phyloP scores from a whole-genome alignment of 1,140 invertebrate genomes.

The Lepidurus packardi region DNA sequence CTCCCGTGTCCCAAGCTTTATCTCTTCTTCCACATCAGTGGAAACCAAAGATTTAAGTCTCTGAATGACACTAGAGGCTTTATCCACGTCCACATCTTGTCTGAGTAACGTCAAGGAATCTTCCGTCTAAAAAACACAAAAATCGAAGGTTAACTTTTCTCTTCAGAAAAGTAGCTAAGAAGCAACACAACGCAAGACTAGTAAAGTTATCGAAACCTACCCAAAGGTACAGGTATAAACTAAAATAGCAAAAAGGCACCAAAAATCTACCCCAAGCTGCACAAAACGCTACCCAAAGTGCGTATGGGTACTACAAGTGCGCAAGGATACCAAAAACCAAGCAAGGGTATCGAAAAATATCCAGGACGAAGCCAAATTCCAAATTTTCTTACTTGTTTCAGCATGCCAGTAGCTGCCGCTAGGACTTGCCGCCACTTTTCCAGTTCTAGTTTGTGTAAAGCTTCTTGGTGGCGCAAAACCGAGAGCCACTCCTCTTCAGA shows the following conservation, averaged over 20 bases:
- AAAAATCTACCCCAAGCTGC: too few species aligned
- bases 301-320: neutral
- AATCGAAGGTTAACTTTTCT: neutral
- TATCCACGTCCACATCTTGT: slow-evolving; percentile 20
- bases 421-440: slow-evolving; percentile 69
- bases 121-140: slow-evolving; percentile 16
- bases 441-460: slow-evolving; percentile 65
- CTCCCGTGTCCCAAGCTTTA: neutral
- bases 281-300: too few species aligned
- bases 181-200: neutral
- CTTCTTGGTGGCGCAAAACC: slow-evolving; percentile 66
- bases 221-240: too few species aligned
- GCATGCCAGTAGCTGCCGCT: slow-evolving; percentile 33
- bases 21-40: neutral
- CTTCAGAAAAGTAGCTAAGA: too few species aligned
- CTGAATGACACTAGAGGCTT: neutral
- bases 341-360: neutral
- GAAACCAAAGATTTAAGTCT: neutral
- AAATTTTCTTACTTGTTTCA: slow-evolving; percentile 23
- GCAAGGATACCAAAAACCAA: neutral
- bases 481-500: slow-evolving; percentile 69
- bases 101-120: slow-evolving; percentile 28
- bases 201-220: neutral
- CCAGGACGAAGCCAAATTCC: neutral
- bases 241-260: too few species aligned